Evolutionary conservation across 2,888 invertebrate species (phyloP), one percentile per base, ranked within the genome.

Genomic region (Acronicta aceris): DNA sequence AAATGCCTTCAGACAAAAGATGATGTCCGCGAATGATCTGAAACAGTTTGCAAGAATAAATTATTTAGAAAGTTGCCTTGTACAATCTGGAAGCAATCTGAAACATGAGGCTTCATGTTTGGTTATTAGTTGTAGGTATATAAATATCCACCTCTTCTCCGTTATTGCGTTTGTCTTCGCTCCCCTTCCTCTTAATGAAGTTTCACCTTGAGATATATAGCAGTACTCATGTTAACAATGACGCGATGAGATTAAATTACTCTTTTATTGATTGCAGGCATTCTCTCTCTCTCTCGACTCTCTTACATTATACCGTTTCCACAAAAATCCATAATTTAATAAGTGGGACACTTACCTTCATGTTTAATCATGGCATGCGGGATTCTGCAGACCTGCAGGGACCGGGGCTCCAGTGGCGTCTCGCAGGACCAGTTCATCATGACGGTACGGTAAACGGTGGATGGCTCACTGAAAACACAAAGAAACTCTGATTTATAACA

Each of bases 401-500:
- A 12, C 36, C 36, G 36, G 12, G 36, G 3, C 36, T 3, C 2
- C 33, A 5, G 12, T 10, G 13, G 36, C 33, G 33, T 10, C 33
- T 36, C 13, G 6, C 36, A 36, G 15, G 15, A 8, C 25, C 13
- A 13, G 17, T 9, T 10, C 42, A 8, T 36, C 36, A 36, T 36
- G n/a, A n/a, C n/a, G n/a, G 36, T 13, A 12, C 36, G 5, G 13
- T 6, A 36, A 6, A 36, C 13, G 36, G 13, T 12, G 36, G 36
- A 13, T 0, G 30, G 0, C 27, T 43, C 42, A 60, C 62, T 60
- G 49, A 13, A 6, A 4, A 21, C 42, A 17, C 21, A 17, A 43
- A 17, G 21, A n/a, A 43, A 40, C 8, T 41, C 10, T n/a, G 46
- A 40, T 40, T 25, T 59, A 41, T 30, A 54, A 17, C 10, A 15